Base-by-base conservation (phyloP, 2,797 vertebrate genomes). In the Sebastes minor region DNA sequence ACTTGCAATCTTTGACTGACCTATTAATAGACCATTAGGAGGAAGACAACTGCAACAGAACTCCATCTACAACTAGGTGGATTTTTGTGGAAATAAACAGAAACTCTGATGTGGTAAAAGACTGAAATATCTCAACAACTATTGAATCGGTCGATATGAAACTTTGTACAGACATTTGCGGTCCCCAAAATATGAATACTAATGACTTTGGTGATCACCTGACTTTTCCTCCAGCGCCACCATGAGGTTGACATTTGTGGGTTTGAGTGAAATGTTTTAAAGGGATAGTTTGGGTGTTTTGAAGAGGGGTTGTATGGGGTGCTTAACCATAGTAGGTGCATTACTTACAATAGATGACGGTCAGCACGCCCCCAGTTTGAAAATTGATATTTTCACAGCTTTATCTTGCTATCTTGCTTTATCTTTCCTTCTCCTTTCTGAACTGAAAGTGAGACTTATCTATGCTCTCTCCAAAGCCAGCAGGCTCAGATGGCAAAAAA, bases 1-100 rank as follows among this genome's bases (percentile, higher is more conserved):
- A 71, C n/a, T 74, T 73, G 57, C 32, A 46, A 23, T 46, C 28
- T 70, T 23, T 78, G 22, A 73, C 35, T 55, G 69, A 71, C 71
- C 18, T 68, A 64, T 66, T 76, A 76, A 72, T 27, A 69, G 38
- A 82, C 28, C 8, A 25, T 28, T n/a, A 35, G 52, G 35, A 32
- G 16, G 38, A 56, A 2, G 8, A 32, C 42, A 30, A 28, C 28
- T 55, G 30, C 14, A 70, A 28, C 32, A 35, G n/a, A 69, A 69
- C 22, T 28, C 8, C n/a, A 56, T 38, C 22, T 28, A 27, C 33
- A 61, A 33, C 20, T 23, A 7, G 16, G 49, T 20, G 55, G 38
- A 42, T 8, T 64, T 42, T 70, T 42, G 5, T 64, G 49, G 56
- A 72, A 35, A 61, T 20, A 8, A 20, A 60, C 30, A 78, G 13